Conservation (phyloP, 2,113 vertebrate species). For the Choloepus hoffmanni region DNA sequence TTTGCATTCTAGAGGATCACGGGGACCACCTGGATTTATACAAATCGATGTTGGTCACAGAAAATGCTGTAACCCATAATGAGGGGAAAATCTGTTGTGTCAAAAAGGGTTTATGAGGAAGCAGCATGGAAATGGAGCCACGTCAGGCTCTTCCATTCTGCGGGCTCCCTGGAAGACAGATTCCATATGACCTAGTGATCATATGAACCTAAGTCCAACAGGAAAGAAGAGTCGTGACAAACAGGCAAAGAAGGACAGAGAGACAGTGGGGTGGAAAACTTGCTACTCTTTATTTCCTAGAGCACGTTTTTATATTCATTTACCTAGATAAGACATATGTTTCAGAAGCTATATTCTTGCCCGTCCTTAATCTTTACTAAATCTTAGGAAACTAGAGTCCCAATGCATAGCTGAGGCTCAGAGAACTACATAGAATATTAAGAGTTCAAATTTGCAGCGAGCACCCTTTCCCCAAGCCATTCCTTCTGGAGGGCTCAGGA, state of each 20-base stretch:
- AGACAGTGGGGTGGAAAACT: not conserved
- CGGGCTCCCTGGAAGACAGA: not conserved
- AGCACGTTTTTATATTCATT: not conserved
- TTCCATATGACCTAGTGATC: not conserved
- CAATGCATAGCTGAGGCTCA: constrained; percentile 49
- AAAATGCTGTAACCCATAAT: not conserved
- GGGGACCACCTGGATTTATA: not conserved
- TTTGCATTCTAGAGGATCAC: not conserved
- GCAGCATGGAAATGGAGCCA: not conserved
- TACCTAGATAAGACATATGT: not conserved
- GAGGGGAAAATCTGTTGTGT: not conserved
- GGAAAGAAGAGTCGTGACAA: not conserved
- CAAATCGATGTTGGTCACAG: not conserved
- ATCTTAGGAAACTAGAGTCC: constrained; percentile 51
- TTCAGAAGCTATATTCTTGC: not conserved
- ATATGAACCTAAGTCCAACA: not conserved
- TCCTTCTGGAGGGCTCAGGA: constrained; percentile 85
- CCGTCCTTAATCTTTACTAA: not conserved
- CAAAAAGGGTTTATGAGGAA: constrained; percentile 12
- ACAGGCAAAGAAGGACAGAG: not conserved
- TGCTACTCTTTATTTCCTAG: constrained; percentile 6
- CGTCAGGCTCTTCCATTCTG: not conserved
- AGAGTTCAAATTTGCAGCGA: constrained; percentile 69
- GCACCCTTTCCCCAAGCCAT: constrained; percentile 80
- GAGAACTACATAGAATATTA: constrained; percentile 60